Conservation (phyloP, 2,113 vertebrate genomes). For the Microcebus jonahi region DNA sequence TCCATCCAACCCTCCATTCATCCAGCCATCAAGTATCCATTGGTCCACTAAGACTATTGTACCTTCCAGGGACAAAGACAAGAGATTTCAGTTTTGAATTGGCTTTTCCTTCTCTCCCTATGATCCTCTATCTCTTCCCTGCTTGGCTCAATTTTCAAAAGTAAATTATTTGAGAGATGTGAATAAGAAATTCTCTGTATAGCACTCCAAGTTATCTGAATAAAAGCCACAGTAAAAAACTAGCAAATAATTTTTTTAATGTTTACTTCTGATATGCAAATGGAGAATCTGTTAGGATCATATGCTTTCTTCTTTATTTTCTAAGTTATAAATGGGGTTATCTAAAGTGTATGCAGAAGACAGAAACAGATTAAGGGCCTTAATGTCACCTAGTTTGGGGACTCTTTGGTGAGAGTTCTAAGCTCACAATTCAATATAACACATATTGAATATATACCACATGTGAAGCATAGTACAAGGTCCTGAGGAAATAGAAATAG, state of each 20-base stretch:
- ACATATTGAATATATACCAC: neutral
- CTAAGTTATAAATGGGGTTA: neutral
- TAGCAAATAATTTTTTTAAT: neutral
- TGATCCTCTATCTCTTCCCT: neutral
- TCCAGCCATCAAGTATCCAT: neutral
- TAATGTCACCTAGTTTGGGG: neutral
- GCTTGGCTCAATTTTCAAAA: slow-evolving; percentile 32
- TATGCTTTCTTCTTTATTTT: neutral
- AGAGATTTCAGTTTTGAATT: neutral
- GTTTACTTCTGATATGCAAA: neutral
- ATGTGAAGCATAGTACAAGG: neutral
- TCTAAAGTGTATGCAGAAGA: neutral
- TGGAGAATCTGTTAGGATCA: neutral
- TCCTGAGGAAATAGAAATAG: neutral
- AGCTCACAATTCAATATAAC: neutral
- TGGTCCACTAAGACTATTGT: neutral
- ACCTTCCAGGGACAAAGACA: neutral
- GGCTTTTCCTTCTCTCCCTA: neutral
- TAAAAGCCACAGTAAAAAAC: neutral
- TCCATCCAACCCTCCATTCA: neutral
- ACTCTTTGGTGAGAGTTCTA: neutral
- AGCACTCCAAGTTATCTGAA: neutral
- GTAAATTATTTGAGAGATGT: neutral
- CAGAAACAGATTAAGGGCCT: neutral
- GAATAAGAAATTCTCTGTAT: neutral